Evolutionary conservation across 2,113 vertebrate species (phyloP), one percentile per base, ranked within the genome.

Genomic region (Atherinomorus stipes): DNA sequence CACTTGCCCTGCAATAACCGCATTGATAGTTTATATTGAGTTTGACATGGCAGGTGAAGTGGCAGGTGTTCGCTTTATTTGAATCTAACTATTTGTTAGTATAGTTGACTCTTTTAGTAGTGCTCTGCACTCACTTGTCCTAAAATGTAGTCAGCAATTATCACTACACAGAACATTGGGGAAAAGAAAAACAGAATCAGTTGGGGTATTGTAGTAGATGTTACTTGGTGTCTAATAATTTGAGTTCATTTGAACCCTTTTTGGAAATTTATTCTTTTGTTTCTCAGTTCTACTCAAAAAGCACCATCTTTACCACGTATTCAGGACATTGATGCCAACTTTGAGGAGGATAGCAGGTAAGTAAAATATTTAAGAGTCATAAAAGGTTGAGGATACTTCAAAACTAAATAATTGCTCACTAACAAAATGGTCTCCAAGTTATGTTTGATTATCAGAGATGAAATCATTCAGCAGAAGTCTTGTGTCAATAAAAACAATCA

Each of bases 341-440:
- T 56, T 3, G 57, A 21, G 34, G 84, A 89, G 1, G 88, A 90
- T 47, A 88, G n/a, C 42, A 83, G 94, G 95, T 95, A 76, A 68
- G 67, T 4, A 31, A 7, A 13, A 34, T n/a, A n/a, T 11, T 34
- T 34, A 34, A 34, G 31, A 31, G 28, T 31, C 3, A 31, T 31
- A 31, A 31, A 4, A 4, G 28, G 28, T 4, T 31, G 3, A 31
- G 7, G 3, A 31, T 31, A 31, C 28, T 31, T 31, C 28, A 31
- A 3, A 31, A 31, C 3, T 31, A 7, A 3, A 31, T 3, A 31
- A 7, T 31, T 31, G 3, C 7, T 31, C 28, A 3, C 3, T 31
- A 31, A 31, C 28, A 3, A n/a, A n/a, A n/a, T n/a, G n/a, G n/a
- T n/a, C n/a, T n/a, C n/a, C n/a, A n/a, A n/a, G n/a, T n/a, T n/a